Conservation (phyloP, 2,888 invertebrate species). For the Drosophila fulvimacula region DNA sequence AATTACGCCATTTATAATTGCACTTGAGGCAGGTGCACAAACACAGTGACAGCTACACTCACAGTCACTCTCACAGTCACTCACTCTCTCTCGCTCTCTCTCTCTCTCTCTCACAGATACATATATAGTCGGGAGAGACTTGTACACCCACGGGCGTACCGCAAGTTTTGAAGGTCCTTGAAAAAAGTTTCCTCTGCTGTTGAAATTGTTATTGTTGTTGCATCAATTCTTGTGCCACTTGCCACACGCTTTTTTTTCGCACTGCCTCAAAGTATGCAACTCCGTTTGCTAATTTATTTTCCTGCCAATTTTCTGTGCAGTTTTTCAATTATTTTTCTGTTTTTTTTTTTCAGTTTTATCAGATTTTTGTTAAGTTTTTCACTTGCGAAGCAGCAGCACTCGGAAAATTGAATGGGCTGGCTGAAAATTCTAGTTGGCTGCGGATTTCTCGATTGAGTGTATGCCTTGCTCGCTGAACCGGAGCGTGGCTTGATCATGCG, state of each 20-base stretch:
- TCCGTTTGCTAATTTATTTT: slow-evolving; percentile 5
- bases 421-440: slow-evolving; percentile 64
- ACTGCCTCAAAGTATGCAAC: slow-evolving; percentile 61
- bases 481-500: slow-evolving; percentile 53
- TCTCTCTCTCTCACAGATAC: background rate
- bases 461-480: slow-evolving; percentile 46
- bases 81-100: background rate
- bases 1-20: slow-evolving; percentile 78
- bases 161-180: slow-evolving; percentile 67
- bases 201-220: slow-evolving; percentile 23
- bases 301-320: slow-evolving; percentile 14
- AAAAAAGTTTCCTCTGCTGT: slow-evolving; percentile 56
- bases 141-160: slow-evolving; percentile 34
- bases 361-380: slow-evolving; percentile 41
- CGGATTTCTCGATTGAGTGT: slow-evolving; percentile 34
- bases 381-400: slow-evolving; percentile 60
- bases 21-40: slow-evolving; percentile 59
- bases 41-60: slow-evolving; percentile 9
- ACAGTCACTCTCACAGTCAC: background rate
- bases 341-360: slow-evolving; percentile 23
- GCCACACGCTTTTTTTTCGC: slow-evolving; percentile 11
- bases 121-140: background rate
- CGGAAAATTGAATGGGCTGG: slow-evolving; percentile 70
- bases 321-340: slow-evolving; percentile 17
- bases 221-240: slow-evolving; percentile 14